Base-by-base conservation (phyloP, 1,140 invertebrate genomes). In the Drosophila azteca region DNA sequence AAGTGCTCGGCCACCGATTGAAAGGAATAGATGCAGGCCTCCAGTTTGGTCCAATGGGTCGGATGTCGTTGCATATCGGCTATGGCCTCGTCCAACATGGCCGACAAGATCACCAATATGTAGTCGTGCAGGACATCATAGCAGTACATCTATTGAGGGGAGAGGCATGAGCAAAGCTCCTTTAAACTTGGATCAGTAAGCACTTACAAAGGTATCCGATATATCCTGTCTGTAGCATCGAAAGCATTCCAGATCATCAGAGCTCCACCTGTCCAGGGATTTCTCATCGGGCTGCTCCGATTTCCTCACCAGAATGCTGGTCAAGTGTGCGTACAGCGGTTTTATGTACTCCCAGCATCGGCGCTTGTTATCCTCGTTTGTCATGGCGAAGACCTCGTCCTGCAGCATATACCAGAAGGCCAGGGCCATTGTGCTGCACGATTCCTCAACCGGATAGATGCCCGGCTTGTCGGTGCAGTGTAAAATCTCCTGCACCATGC, bases 381-480 rank as follows among this genome's bases (percentile, higher is more conserved):
- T 69, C 73, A 90, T 85, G 29, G 91, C 84, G 24, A 92, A 78
- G 5, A 92, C 88, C 68, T 92, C 91, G 48, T 91, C 91, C 93
- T 98, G 97, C 35, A 98, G 92, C 49, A 95, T 95, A 90, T 96
- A 98, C 97, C 97, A 99, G 91, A 98, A 97, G 1, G 95, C 95
- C 92, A 98, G 96, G 0, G 97, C 94, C 70, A 97, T 93, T 49
- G 95, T 95, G 88, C 96, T 97, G 53, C 95, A 94, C 0, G 94
- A 95, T 92, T 98, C 97, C 83, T 98, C 95, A 2, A 95, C 93
- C 0, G 97, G 97, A 93, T 96, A 98, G 60, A 95, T 93, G 0
- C 97, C 96, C 13, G 96, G 95, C 61, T 96, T 94, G 60, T 94
- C 94, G 13, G 96, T 96, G 85, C 96, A 97, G 52, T 95, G 93